Evolutionary conservation across 2,113 vertebrate species (phyloP).

Genomic region (Tychaedon coryphoeus): DNA sequence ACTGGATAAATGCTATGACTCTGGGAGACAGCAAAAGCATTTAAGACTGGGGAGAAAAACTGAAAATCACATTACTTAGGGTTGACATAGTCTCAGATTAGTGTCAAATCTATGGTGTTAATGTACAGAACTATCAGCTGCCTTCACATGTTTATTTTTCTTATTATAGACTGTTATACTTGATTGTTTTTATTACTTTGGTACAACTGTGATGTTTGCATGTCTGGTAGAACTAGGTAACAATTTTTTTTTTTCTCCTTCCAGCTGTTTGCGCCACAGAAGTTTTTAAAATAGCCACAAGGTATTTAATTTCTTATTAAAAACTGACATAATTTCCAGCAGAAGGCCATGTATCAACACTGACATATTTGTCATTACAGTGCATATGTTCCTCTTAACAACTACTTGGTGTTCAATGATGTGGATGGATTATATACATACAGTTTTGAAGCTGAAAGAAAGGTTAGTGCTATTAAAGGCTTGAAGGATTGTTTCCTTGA

Average conservation of each 20-base stretch:
- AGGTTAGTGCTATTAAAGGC: slow-evolving; percentile 75
- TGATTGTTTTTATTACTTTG: not conserved
- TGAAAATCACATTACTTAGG: not conserved
- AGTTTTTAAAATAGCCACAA: slow-evolving; percentile 97
- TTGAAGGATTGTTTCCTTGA: not conserved
- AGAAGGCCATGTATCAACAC: not conserved
- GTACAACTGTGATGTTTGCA: not conserved
- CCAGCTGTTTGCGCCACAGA: slow-evolving; percentile 92
- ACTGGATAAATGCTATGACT: not conserved
- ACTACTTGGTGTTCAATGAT: slow-evolving; percentile 95
- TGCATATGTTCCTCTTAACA: slow-evolving; percentile 91
- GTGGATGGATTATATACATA: slow-evolving; percentile 91
- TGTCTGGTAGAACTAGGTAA: not conserved
- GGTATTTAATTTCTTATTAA: slow-evolving; percentile 73
- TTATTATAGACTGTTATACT: not conserved
- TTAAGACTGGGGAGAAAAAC: not conserved
- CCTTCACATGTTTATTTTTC: not conserved
- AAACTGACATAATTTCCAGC: not conserved
- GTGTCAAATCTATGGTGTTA: not conserved
- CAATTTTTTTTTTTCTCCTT: not conserved
- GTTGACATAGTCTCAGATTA: not conserved
- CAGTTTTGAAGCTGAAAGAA: slow-evolving; percentile 93
- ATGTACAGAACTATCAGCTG: not conserved
- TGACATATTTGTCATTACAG: slow-evolving; percentile 68
- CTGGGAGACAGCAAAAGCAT: not conserved